These are phyloP conservation scores for Eremophila alpestris DNA, from an alignment of 2,797 vertebrate genomes.

Conservation along the genomic window DNA sequence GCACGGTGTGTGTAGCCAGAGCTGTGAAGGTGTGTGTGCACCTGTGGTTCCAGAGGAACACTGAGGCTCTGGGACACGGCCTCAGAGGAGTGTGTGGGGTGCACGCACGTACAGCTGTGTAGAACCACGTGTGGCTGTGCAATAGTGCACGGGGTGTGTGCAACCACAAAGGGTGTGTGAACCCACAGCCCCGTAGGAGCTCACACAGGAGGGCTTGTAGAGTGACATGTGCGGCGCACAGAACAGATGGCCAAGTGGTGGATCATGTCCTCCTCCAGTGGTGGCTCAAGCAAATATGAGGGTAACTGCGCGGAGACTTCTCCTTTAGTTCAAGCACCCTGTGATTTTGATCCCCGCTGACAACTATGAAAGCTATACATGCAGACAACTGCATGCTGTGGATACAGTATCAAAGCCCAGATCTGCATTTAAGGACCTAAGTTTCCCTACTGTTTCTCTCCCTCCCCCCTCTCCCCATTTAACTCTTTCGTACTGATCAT, in stretches of 20 bases:
- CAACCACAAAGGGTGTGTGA: neutral
- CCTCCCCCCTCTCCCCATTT: neutral
- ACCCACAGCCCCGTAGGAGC: rapidly evolving
- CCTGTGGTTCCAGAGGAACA: neutral
- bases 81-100: neutral
- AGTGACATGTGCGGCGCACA: neutral
- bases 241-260: slow-evolving; percentile 36
- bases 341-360: slow-evolving; percentile 54
- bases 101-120: neutral
- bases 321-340: neutral
- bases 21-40: no score
- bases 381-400: neutral
- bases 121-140: neutral
- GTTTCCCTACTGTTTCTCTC: neutral
- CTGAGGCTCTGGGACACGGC: neutral
- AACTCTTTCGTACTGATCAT: slow-evolving; percentile 1
- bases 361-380: slow-evolving; percentile 37
- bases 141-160: rapidly evolving
- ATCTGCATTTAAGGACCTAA: neutral
- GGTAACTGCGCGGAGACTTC: neutral
- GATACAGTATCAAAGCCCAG: neutral
- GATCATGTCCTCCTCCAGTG: slow-evolving; percentile 30
- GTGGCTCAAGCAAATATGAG: slow-evolving; percentile 4
- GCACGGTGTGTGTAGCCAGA: rapidly evolving
- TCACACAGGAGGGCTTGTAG: neutral